Evolutionary conservation across 1,140 invertebrate genomes (phyloP).

Genomic region (Drosophila erecta): DNA sequence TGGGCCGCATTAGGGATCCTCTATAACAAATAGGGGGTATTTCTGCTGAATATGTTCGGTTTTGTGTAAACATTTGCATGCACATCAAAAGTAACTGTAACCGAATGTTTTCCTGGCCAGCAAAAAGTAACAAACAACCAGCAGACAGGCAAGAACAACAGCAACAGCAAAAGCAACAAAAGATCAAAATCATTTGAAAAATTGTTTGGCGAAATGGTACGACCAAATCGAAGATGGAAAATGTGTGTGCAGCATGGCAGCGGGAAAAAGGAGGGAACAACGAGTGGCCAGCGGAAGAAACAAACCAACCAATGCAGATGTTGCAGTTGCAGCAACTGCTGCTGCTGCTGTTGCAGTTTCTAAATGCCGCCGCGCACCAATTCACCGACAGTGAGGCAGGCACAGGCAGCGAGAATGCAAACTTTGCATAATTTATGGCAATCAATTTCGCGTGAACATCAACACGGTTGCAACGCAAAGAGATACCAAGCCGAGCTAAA

Average conservation of each 20-base stretch:
- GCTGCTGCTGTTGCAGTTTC: slow-evolving; percentile 47
- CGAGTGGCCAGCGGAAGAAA: slow-evolving; percentile 12
- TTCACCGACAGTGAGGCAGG: slow-evolving; percentile 38
- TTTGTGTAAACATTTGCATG: slow-evolving; percentile 59
- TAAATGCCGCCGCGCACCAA: slow-evolving; percentile 61
- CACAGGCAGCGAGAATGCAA: slow-evolving; percentile 43
- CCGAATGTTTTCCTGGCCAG: slow-evolving; percentile 26
- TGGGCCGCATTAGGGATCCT: slow-evolving; percentile 32
- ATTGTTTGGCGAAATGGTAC: slow-evolving; percentile 45
- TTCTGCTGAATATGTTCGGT: slow-evolving; percentile 14
- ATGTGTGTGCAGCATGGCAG: slow-evolving; percentile 6
- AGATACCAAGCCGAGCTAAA: slow-evolving; percentile 17
- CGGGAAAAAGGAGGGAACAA: not conserved
- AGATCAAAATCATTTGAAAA: slow-evolving; percentile 60
- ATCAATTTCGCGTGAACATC: slow-evolving; percentile 64
- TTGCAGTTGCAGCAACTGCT: slow-evolving; percentile 1
- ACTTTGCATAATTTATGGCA: slow-evolving; percentile 70
- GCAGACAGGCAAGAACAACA: slow-evolving; percentile 33
- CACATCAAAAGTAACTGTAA: slow-evolving; percentile 61
- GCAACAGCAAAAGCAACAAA: slow-evolving; percentile 18
- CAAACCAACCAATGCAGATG: slow-evolving; percentile 40
- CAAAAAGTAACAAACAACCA: slow-evolving; percentile 45
- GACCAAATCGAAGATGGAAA: slow-evolving; percentile 45
- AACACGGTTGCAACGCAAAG: slow-evolving; percentile 42
- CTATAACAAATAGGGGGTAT: not conserved